Evolutionary conservation across 2,113 vertebrate genomes (phyloP).

Genomic region (Melanerpes formicivorus): DNA sequence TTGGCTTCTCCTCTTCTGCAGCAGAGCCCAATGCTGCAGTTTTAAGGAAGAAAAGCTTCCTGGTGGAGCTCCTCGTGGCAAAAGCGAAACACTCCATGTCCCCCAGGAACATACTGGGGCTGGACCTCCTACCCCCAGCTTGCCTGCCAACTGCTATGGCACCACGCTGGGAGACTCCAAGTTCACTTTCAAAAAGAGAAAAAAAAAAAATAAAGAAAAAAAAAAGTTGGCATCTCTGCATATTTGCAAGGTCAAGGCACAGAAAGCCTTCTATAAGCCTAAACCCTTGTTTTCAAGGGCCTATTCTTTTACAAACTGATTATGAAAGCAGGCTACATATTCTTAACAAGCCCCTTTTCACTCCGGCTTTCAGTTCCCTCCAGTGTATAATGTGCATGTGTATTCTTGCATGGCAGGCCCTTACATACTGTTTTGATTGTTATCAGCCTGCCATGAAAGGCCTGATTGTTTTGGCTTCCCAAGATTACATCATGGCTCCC

Average conservation of each 20-base stretch:
- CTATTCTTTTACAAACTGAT: slow-evolving; percentile 46
- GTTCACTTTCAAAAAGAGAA: slow-evolving; percentile 18
- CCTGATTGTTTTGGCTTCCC: slow-evolving; percentile 70
- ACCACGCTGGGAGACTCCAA: slow-evolving; percentile 51
- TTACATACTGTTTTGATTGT: slow-evolving; percentile 78
- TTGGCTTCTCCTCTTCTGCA: rapidly evolving
- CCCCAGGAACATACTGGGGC: neutral
- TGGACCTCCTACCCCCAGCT: neutral
- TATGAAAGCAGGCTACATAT: slow-evolving; percentile 59
- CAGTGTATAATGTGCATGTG: slow-evolving; percentile 69
- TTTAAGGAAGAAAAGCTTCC: neutral
- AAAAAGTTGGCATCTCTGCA: slow-evolving; percentile 24
- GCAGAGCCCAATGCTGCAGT: neutral
- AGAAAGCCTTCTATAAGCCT: slow-evolving; percentile 35
- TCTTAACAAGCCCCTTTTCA: slow-evolving; percentile 70
- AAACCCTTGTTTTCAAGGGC: slow-evolving; percentile 68
- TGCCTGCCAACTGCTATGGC: slow-evolving; percentile 16
- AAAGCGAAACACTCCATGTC: neutral
- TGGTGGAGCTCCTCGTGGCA: neutral
- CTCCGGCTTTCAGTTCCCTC: slow-evolving; percentile 45
- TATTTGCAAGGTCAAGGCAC: slow-evolving; percentile 68
- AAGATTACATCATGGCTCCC: slow-evolving; percentile 72
- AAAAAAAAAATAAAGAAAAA: neutral
- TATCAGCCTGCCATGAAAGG: slow-evolving; percentile 75
- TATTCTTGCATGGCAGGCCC: slow-evolving; percentile 76